Evolutionary conservation across 2,888 invertebrate genomes (phyloP), one percentile per base, ranked within the genome.

Genomic region (Spodoptera littoralis): DNA sequence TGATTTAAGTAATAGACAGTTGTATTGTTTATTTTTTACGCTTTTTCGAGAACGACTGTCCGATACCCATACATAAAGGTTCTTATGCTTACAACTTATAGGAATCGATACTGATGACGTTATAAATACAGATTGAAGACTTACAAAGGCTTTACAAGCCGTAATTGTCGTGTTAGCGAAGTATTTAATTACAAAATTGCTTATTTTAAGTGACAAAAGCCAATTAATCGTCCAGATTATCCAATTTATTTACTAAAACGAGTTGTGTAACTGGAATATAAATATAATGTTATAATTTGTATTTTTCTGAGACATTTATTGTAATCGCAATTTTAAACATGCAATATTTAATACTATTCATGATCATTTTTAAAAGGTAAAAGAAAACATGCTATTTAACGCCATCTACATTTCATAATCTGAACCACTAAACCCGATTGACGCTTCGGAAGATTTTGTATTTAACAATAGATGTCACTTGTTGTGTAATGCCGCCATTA

Each of bases 41-140:
- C 0, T 9, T 0, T 30, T 11, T 36, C 45, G 60, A 36, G 47
- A 13, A 44, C 45, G 12, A 12, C 2, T n/a, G 18, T 24, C 30
- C 11, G 4, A 0, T 45, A 45, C 8, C 45, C 41, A n/a, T 44
- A 24, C 13, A 5, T 22, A 55, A 4, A 2, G 24, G 27, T 27
- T 27, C 27, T 27, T 27, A 27, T 3, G 5, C 27, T 27, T 36
- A 9, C 36, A 30, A 9, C 11, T 1, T 5, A 12, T 8, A 48
- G 8, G 18, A 51, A 70, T 76, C 72, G 58, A 72, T 76, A 70
- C 11, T 48, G 4, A 36, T 65, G 62, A 64, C 65, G 60, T 76
- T 36, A 36, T 36, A 24, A 58, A 60, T 58, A 71, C 30, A 27
- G 12, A 57, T 22, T 54, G 69, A 78, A 76, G 64, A 41, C 75